These are phyloP conservation scores for Barnardius zonarius DNA, from an alignment of 2,113 vertebrate species.

Conservation along the genomic window DNA sequence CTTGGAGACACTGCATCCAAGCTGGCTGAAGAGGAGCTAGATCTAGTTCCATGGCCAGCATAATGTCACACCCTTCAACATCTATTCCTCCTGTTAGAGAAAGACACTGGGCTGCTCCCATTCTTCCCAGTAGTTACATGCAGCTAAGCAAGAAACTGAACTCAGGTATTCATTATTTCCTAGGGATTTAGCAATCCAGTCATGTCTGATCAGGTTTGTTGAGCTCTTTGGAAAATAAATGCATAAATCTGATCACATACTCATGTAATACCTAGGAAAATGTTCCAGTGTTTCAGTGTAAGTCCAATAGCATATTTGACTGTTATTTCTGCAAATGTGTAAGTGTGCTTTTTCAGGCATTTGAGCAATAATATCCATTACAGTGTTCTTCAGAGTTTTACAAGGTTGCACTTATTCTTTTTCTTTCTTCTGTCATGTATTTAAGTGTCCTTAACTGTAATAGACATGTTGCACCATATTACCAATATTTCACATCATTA, in stretches of 20 bases:
- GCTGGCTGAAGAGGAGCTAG: background rate
- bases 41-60: background rate
- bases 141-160: background rate
- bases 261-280: background rate
- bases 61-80: background rate
- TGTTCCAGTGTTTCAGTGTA: background rate
- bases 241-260: background rate
- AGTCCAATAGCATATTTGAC: background rate
- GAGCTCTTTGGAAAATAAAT: conserved; percentile 7
- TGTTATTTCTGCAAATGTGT: background rate
- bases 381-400: background rate
- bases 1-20: background rate
- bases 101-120: background rate
- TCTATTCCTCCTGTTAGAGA: background rate
- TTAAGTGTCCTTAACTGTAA: background rate
- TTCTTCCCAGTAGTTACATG: background rate
- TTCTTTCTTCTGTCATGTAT: background rate
- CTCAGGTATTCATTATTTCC: background rate
- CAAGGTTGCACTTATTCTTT: background rate
- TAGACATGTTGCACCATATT: background rate
- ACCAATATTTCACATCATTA: background rate
- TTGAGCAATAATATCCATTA: background rate
- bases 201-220: background rate
- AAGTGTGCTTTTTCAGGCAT: background rate
- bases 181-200: background rate